phyloP scores from a whole-genome alignment of 2,888 invertebrate genomes.

The Slavum lentiscoides region DNA sequence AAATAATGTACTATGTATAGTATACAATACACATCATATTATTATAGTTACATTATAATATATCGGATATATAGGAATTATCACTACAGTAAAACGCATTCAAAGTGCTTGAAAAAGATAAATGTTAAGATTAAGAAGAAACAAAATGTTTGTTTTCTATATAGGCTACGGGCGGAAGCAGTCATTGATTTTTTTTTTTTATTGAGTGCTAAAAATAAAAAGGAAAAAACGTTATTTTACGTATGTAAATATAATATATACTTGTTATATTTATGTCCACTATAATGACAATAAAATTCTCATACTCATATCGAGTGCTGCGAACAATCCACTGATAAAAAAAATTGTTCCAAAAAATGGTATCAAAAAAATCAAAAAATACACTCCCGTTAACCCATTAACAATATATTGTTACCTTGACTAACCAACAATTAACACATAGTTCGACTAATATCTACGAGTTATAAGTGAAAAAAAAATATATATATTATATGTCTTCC shows the following conservation, averaged over 20 bases:
- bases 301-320: too few species aligned
- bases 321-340: background rate
- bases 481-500: too few species aligned
- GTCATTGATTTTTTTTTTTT: background rate
- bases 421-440: background rate
- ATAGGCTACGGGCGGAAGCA: background rate
- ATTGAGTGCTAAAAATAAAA: background rate
- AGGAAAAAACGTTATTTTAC: background rate
- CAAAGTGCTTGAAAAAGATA: background rate
- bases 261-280: background rate
- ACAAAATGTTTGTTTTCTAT: slow-evolving; percentile 2
- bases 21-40: too few species aligned
- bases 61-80: background rate
- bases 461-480: background rate
- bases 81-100: background rate
- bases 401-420: background rate
- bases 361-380: background rate
- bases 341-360: background rate
- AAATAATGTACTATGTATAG: too few species aligned
- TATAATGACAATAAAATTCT: background rate
- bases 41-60: background rate
- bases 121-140: background rate
- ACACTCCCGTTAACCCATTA: too few species aligned
- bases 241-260: background rate
- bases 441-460: background rate